phyloP scores from a whole-genome alignment of 2,797 vertebrate species.

The Xenops minutus region DNA sequence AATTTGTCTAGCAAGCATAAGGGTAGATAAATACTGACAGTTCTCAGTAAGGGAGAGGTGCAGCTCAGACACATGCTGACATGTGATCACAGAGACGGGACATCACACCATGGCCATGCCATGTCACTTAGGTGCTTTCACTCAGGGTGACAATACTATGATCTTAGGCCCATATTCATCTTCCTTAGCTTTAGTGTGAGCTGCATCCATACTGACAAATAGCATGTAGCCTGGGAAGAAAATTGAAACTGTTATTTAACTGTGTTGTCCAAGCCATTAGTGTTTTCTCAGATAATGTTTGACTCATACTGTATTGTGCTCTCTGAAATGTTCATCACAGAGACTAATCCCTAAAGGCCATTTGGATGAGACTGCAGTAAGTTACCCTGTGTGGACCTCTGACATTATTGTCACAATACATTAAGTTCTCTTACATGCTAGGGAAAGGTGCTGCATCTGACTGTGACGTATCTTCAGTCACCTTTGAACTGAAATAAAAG shows the following conservation, averaged over 20 bases:
- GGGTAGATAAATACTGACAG: not conserved
- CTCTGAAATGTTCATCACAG: not conserved
- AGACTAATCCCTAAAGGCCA: not conserved
- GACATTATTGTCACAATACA: not conserved
- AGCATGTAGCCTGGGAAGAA: not conserved
- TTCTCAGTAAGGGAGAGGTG: not conserved
- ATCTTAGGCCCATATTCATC: not conserved
- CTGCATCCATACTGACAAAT: not conserved
- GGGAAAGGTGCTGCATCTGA: not conserved
- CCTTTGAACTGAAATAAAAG: not conserved
- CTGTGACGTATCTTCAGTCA: not conserved
- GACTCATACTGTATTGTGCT: not conserved
- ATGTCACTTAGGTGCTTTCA: not conserved
- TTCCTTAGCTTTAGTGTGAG: not conserved
- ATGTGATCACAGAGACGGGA: not conserved
- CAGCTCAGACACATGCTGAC: fast-evolving
- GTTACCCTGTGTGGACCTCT: not conserved
- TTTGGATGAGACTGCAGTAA: not conserved
- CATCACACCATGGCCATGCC: not conserved
- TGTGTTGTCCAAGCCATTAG: fast-evolving
- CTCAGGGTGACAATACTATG: not conserved
- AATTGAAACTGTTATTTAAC: not conserved
- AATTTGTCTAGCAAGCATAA: not conserved
- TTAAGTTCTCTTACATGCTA: not conserved
- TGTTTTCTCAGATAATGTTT: not conserved